These are phyloP conservation scores for Laupala kohalensis DNA, from an alignment of 1,140 invertebrate species.

Conservation along the genomic window DNA sequence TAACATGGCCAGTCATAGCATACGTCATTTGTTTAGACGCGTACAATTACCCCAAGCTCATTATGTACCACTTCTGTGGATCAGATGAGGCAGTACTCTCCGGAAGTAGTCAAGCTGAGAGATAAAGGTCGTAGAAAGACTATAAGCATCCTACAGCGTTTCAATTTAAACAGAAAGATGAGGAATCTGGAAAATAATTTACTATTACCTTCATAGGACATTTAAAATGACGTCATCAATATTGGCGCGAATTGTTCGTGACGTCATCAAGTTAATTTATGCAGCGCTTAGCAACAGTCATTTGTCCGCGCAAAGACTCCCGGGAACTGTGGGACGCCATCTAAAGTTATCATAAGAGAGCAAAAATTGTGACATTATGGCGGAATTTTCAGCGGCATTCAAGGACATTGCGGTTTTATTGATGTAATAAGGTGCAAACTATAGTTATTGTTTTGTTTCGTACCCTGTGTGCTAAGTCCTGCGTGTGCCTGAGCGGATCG, in stretches of 20 bases:
- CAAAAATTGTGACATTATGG: constrained; percentile 18
- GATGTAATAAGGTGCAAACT: constrained; percentile 11
- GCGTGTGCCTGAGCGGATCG: not conserved
- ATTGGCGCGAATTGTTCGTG: constrained; percentile 2
- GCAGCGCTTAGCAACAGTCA: constrained; percentile 13
- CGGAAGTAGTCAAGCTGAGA: too few species aligned
- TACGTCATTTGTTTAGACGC: too few species aligned
- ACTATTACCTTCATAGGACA: too few species aligned
- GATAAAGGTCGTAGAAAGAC: too few species aligned
- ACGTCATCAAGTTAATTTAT: constrained; percentile 15
- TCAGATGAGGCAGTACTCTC: too few species aligned
- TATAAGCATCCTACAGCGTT: too few species aligned
- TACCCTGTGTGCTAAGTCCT: not conserved
- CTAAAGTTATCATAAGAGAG: constrained; percentile 16
- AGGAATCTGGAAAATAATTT: too few species aligned
- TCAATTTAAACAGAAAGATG: too few species aligned
- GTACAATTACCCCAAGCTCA: too few species aligned
- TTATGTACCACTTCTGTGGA: too few species aligned
- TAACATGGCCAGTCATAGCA: too few species aligned
- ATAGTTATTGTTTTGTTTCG: not conserved
- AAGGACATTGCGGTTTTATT: constrained; percentile 14
- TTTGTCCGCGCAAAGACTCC: constrained; percentile 15
- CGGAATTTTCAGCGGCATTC: constrained; percentile 16
- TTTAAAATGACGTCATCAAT: not conserved
- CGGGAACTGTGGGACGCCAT: constrained; percentile 17